phyloP scores from a whole-genome alignment of 2,888 invertebrate genomes.

The Caenorhabditis afra region DNA sequence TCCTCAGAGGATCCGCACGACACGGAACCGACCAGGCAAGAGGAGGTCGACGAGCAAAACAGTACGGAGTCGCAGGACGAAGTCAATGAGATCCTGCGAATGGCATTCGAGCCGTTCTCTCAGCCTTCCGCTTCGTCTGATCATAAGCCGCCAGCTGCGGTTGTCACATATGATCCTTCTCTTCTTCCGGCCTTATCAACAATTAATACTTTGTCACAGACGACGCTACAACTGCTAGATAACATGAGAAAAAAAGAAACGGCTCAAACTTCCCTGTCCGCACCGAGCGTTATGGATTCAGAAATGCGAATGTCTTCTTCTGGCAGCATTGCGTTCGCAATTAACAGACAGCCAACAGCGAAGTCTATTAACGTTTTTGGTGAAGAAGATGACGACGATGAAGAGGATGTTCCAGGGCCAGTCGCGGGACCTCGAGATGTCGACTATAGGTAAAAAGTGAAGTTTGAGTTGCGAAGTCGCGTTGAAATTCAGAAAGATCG shows the following conservation, averaged over 20 bases:
- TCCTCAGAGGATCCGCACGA: too few relatives aligned
- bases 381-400: slow-evolving; percentile 6
- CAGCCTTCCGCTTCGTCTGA: not conserved
- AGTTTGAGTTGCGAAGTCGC: too few relatives aligned
- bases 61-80: slow-evolving; percentile 4
- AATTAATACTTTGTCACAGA: too few relatives aligned
- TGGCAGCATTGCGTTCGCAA: not conserved
- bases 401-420: not conserved
- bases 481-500: too few relatives aligned
- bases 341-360: not conserved
- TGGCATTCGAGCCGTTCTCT: too few relatives aligned
- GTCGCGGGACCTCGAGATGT: not conserved
- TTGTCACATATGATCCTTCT: too few relatives aligned
- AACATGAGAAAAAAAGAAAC: too few relatives aligned
- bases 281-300: not conserved
- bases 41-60: not conserved
- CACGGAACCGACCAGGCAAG: too few relatives aligned
- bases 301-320: not conserved
- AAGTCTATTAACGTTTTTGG: slow-evolving; percentile 2
- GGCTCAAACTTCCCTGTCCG: not conserved
- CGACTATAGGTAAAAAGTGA: not conserved
- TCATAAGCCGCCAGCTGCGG: too few relatives aligned
- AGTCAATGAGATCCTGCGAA: slow-evolving; percentile 13
- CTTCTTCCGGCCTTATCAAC: too few relatives aligned
- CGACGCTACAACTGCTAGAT: too few relatives aligned